Base-by-base conservation (phyloP, 2,888 invertebrate genomes). In the Ophion obscuratus region DNA sequence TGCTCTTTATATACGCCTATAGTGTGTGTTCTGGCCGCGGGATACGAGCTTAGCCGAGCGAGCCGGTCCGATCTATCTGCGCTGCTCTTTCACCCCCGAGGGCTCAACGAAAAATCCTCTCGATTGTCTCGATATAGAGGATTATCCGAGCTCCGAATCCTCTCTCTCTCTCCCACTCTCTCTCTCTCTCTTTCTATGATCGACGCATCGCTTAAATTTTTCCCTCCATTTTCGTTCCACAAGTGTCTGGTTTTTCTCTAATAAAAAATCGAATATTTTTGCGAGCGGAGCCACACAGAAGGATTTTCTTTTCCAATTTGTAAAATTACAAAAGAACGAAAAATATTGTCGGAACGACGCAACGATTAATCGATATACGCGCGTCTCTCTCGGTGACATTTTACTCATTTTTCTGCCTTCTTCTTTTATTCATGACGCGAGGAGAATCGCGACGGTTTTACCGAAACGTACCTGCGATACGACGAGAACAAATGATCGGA, bases 11-110 rank as follows among this genome's bases (percentile, higher is more conserved):
- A 74, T 57, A 59, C 31, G 17, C 64, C 31, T 40, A 20, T 14
- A 36, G 67, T 36, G 40, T 59, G 17, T 24, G 27, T 66, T 68
- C 75, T 70, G 85, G 73, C 83, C 61, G 75, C 53, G 31, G 73
- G 81, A 78, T 77, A 81, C 64, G 81, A 83, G 83, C 83, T 86
- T 86, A 86, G 81, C 83, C 81, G 3, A 3, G 40, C 77, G 67
- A 80, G 80, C 73, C 62, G 20, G 76, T 64, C 83, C 59, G 85
- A 86, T 86, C 83, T 77, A 80, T 86, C 83, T 66, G 85, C 73
- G 79, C 70, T 47, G 57, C 78, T 67, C 80, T 71, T 64, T 75
- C 62, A 68, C 24, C 81, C 59, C 79, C 68, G 9, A 70, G 71
- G 81, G 77, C 47, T 80, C 31, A 62, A 68, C 59, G 73, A 79